phyloP scores from a whole-genome alignment of 1,140 invertebrate species.

The Lepidotrigona ventralis region DNA sequence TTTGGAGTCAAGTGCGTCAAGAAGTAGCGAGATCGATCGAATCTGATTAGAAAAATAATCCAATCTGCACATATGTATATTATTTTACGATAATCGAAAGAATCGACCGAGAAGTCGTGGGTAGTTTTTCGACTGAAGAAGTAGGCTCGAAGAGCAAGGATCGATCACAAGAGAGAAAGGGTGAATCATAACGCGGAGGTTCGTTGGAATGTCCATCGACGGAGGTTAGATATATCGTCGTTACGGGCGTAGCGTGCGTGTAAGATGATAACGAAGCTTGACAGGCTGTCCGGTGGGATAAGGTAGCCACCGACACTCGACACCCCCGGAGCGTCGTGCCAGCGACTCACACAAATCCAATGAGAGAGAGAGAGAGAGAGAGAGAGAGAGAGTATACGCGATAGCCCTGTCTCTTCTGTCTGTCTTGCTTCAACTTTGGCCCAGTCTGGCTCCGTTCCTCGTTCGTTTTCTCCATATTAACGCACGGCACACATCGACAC shows the following conservation, averaged over 20 bases:
- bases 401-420: constrained; percentile 36
- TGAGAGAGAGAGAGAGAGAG: background rate
- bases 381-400: background rate
- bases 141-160: background rate
- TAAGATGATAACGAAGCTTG: constrained; percentile 78
- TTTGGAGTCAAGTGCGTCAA: background rate
- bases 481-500: constrained; percentile 59
- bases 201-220: constrained; percentile 61
- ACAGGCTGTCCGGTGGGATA: constrained; percentile 75
- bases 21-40: background rate
- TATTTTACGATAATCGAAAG: background rate
- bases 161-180: constrained; percentile 20
- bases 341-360: constrained; percentile 52
- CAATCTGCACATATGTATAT: background rate
- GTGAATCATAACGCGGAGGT: constrained; percentile 45
- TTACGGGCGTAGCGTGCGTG: constrained; percentile 65
- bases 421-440: constrained; percentile 42
- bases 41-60: no score
- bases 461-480: constrained; percentile 65
- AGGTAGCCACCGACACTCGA: constrained; percentile 76
- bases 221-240: constrained; percentile 56
- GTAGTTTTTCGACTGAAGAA: background rate
- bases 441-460: constrained; percentile 1
- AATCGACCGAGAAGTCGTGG: background rate
- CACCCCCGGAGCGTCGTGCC: constrained; percentile 67